phyloP scores from a whole-genome alignment of 2,888 invertebrate species.

The Limnephilus marmoratus region DNA sequence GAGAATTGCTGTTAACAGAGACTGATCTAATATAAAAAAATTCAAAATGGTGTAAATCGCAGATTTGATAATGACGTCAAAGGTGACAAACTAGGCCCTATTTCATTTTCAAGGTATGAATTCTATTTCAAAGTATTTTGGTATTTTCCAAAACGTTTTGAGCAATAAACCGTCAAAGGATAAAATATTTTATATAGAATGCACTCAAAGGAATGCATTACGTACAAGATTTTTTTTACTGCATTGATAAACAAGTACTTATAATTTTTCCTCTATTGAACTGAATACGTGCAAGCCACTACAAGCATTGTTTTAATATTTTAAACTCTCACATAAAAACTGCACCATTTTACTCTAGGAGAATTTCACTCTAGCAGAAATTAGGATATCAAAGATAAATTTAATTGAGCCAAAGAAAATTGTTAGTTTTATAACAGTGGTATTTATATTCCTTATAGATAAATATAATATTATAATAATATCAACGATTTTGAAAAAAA shows the following conservation, averaged over 20 bases:
- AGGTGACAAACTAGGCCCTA: no score
- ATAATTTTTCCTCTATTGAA: not conserved
- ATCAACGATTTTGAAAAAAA: not conserved
- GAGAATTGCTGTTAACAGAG: no score
- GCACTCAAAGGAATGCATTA: not conserved
- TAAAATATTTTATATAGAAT: not conserved
- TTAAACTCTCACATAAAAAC: not conserved
- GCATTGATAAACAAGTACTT: not conserved
- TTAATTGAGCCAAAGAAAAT: conserved; percentile 17
- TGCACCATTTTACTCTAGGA: not conserved
- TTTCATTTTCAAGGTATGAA: no score
- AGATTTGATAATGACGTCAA: no score
- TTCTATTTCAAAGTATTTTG: no score
- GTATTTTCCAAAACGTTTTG: not conserved
- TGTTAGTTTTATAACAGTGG: conserved; percentile 33
- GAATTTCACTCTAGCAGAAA: not conserved
- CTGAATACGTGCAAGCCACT: not conserved
- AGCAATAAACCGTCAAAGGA: not conserved
- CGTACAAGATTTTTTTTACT: not conserved
- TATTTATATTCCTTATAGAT: conserved; percentile 38
- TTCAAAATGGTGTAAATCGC: no score
- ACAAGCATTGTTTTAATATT: not conserved
- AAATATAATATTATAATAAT: not conserved
- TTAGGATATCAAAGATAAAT: not conserved
- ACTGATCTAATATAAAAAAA: no score